Percentiles rank a stretch among this genome's conserved stretches.
These are phyloP conservation scores for Hiodon tergisus DNA, from an alignment of 2,113 vertebrate species.

Conservation along the genomic window DNA sequence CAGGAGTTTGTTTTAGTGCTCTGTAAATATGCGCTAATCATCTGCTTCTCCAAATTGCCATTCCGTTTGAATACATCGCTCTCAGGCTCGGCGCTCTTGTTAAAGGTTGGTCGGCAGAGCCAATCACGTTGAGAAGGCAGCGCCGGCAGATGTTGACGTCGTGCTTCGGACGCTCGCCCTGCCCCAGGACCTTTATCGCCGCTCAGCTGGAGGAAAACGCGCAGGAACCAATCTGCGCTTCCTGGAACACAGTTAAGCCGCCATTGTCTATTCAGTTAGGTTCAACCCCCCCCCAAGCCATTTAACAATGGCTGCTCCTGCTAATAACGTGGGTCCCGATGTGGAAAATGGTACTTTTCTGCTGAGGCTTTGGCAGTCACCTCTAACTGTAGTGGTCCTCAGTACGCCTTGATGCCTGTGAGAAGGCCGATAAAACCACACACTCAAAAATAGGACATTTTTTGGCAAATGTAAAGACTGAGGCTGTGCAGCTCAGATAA, in stretches of 20 bases:
- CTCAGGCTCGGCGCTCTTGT: constrained; percentile 15
- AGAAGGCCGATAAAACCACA: background rate
- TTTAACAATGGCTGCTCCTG: constrained; percentile 9
- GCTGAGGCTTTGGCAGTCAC: background rate
- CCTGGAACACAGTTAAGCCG: background rate
- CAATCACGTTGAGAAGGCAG: background rate
- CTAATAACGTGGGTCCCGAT: background rate
- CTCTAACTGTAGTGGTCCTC: background rate
- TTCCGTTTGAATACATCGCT: constrained; percentile 12
- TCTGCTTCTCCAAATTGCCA: constrained; percentile 3
- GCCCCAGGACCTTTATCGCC: too few relatives aligned
- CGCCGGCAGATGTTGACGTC: constrained; percentile 22
- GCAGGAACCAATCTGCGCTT: too few relatives aligned
- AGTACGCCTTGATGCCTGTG: background rate
- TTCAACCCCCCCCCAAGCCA: background rate
- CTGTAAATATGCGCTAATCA: constrained; percentile 26
- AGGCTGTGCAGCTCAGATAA: too few relatives aligned
- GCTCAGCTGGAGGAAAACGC: background rate
- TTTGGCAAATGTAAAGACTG: too few relatives aligned
- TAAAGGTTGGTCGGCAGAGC: background rate
- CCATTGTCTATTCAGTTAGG: background rate
- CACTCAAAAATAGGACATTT: background rate
- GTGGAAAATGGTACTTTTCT: background rate
- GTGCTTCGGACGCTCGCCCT: background rate
- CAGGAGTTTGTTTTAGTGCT: background rate